These are phyloP conservation scores for Alosa sapidissima DNA, from an alignment of 2,797 vertebrate species.

Conservation along the genomic window DNA sequence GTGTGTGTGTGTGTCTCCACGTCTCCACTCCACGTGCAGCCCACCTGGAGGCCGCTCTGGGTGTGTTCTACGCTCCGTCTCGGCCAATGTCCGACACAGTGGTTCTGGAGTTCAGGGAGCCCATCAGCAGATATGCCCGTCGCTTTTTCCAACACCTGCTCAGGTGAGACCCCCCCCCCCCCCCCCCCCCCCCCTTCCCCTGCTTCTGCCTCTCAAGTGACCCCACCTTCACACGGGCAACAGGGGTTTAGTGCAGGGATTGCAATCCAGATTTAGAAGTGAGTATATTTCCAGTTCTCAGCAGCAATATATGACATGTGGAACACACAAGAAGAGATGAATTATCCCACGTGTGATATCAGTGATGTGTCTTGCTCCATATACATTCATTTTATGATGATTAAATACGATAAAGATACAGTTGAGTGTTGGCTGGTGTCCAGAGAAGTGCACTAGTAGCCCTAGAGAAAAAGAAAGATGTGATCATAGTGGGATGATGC, in stretches of 20 bases:
- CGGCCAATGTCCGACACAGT: slow-evolving; percentile 83
- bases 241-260: too few relatives aligned
- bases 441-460: too few relatives aligned
- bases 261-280: too few relatives aligned
- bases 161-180: slow-evolving; percentile 82
- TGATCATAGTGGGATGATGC: background rate
- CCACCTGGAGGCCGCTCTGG: slow-evolving; percentile 89
- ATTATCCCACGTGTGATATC: too few relatives aligned
- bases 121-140: slow-evolving; percentile 87
- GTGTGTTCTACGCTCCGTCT: slow-evolving; percentile 87
- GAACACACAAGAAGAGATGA: background rate
- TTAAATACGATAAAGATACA: background rate
- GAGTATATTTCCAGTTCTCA: background rate
- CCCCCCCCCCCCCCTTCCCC: too few relatives aligned
- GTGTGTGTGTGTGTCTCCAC: too few relatives aligned
- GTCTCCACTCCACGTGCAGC: slow-evolving; percentile 74
- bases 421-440: background rate
- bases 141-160: slow-evolving; percentile 97
- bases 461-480: background rate
- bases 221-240: background rate
- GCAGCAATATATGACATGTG: background rate
- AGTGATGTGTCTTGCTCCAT: background rate
- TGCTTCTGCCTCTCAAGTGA: background rate
- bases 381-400: background rate
- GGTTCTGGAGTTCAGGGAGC: slow-evolving; percentile 86